Evolutionary conservation across 1,140 invertebrate genomes (phyloP).

Genomic region (Antheraea pernyi): DNA sequence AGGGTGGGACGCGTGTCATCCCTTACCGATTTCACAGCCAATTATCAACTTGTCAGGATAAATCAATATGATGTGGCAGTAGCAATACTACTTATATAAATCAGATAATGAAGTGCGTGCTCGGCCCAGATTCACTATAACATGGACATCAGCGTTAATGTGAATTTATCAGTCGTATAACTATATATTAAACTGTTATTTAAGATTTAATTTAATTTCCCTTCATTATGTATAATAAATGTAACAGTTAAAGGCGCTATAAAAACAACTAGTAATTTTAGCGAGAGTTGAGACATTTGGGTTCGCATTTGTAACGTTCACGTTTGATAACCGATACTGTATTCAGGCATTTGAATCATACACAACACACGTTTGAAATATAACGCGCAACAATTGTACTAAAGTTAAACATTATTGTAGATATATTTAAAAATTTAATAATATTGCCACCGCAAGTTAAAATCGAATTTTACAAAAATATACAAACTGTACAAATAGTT

Average conservation of each 20-base stretch:
- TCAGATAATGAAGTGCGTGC: too few relatives aligned
- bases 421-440: conserved; percentile 65
- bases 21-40: background rate
- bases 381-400: conserved; percentile 65
- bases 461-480: conserved; percentile 77
- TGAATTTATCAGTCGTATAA: too few relatives aligned
- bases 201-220: too few relatives aligned
- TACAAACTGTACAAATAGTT: conserved; percentile 74
- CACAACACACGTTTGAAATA: conserved; percentile 11
- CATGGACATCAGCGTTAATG: too few relatives aligned
- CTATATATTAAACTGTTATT: too few relatives aligned
- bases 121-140: too few relatives aligned
- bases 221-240: too few relatives aligned
- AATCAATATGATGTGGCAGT: too few relatives aligned
- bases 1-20: too few relatives aligned
- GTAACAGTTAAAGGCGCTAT: too few relatives aligned
- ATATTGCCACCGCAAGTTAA: conserved; percentile 70
- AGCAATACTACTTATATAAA: too few relatives aligned
- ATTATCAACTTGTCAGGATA: background rate
- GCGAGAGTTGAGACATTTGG: background rate
- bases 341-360: background rate
- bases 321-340: background rate
- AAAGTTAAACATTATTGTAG: conserved; percentile 60
- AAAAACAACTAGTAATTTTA: background rate
- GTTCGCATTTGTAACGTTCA: background rate